Base-by-base conservation (phyloP, 2,888 invertebrate genomes). In the Hyposoter dolosus region DNA sequence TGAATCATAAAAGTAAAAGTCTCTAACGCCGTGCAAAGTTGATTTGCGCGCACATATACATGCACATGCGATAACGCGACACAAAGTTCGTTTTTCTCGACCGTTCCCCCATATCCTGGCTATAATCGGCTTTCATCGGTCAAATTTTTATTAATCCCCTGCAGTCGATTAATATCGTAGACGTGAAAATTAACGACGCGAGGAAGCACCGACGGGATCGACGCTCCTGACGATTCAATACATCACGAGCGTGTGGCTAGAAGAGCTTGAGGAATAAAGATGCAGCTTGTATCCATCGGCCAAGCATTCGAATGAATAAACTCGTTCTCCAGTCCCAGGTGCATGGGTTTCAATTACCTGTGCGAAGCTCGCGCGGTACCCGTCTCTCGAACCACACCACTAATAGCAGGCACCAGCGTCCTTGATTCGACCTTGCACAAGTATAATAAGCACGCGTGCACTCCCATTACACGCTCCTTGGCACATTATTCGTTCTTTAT, bases 1-100 rank as follows among this genome's bases (percentile, higher is more conserved):
- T 82, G 85, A 86, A 89, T 90, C 89, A 87, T 90, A 92, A 92
- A 92, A 92, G 92, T 92, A 92, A 92, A 92, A 92, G 92, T 92
- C 86, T 71, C 81, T 15, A 32, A 50, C 53, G 71, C 47, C n/a
- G 81, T 76, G 45, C 78, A 45, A 80, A 81, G 86, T 83, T 87
- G 82, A 89, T 90, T 90, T 83, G 85, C 85, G 63, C 63, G 76
- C 23, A 40, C 28, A 12, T 19, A 17, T 47, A 45, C 32, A 83
- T 83, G 81, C 84, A 71, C 78, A 65, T 82, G 77, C 75, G 63
- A 60, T 68, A 68, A 69, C 72, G 47, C 80, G 68, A 76, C 28
- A 60, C 60, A 10, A 60, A 28, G 28, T 43, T 65, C 35, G 35
- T 47, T 78, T 63, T 60, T 56, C 53, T 75, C 72, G 81, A 82